These are phyloP conservation scores for Poeciliopsis presidionis DNA, from an alignment of 2,797 vertebrate genomes.

Conservation along the genomic window DNA sequence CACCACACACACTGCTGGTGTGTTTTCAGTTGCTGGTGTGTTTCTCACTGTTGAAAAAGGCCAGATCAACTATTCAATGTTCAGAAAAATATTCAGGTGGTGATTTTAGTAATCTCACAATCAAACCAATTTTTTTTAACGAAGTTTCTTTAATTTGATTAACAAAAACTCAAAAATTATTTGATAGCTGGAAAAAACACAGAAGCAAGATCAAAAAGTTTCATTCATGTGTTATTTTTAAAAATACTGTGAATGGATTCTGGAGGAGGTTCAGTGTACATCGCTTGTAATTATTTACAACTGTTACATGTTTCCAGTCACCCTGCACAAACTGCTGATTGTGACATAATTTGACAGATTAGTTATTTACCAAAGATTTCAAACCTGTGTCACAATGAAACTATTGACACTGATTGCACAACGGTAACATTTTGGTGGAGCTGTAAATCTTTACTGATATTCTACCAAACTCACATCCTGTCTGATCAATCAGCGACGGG, in stretches of 20 bases:
- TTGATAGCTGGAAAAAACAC: neutral
- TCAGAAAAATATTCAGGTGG: neutral
- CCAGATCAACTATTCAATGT: neutral
- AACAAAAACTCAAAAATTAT: neutral
- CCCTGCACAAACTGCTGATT: neutral
- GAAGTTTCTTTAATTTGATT: too few relatives aligned
- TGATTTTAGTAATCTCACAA: neutral
- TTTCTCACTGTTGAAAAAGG: neutral
- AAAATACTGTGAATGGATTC: neutral
- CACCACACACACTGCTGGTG: neutral
- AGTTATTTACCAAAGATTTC: constrained; percentile 1
- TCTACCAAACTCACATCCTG: constrained; percentile 21
- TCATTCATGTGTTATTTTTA: neutral
- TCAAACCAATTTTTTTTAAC: too few relatives aligned
- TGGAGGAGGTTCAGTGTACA: neutral
- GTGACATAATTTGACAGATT: neutral
- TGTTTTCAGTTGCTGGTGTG: neutral
- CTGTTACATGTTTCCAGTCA: neutral
- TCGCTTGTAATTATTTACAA: neutral
- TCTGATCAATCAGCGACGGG: constrained; percentile 39
- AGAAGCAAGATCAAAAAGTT: neutral
- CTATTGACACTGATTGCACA: neutral
- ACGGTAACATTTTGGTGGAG: constrained; percentile 12
- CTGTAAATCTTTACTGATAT: constrained; percentile 11
- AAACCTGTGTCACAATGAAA: constrained; percentile 6